Conservation (phyloP, 2,888 invertebrate genomes). For the Drosophila macrospina region DNA sequence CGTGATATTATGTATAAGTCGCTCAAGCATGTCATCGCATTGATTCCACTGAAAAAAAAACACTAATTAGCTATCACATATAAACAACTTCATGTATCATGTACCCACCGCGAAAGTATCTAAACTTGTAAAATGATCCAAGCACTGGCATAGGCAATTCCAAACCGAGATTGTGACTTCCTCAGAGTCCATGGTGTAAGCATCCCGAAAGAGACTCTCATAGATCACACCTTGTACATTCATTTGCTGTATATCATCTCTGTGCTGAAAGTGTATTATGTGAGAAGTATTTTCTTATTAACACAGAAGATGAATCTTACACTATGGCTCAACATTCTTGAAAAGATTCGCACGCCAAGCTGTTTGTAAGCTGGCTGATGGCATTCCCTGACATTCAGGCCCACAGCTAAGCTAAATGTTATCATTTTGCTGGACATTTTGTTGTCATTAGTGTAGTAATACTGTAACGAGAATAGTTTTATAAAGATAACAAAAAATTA, state of each 20-base stretch:
- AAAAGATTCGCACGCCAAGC: slow-evolving; percentile 78
- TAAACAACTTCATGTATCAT: fast-evolving
- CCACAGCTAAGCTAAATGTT: slow-evolving; percentile 82
- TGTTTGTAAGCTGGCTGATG: slow-evolving; percentile 77
- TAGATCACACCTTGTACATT: slow-evolving; percentile 83
- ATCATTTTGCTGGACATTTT: slow-evolving; percentile 62
- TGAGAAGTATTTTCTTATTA: not conserved
- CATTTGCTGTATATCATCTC: slow-evolving; percentile 67
- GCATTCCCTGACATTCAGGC: slow-evolving; percentile 78
- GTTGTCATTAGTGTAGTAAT: slow-evolving; percentile 28
- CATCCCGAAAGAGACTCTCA: slow-evolving; percentile 76
- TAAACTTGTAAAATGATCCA: slow-evolving; percentile 72
- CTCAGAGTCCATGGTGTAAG: slow-evolving; percentile 69
- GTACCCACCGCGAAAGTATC: slow-evolving; percentile 69
- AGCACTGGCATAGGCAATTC: slow-evolving; percentile 81
- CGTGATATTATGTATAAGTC: slow-evolving; percentile 75
- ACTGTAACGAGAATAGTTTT: slow-evolving; percentile 41
- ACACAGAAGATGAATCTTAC: slow-evolving; percentile 55
- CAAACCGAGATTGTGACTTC: slow-evolving; percentile 68
- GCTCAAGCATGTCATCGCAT: slow-evolving; percentile 83
- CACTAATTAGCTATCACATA: not conserved
- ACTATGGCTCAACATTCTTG: slow-evolving; percentile 67
- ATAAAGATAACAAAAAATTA: not conserved
- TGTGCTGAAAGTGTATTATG: slow-evolving; percentile 44
- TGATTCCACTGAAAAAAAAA: slow-evolving; percentile 79